phyloP scores from a whole-genome alignment of 2,113 vertebrate genomes.

The Campylomormyrus tamandua region DNA sequence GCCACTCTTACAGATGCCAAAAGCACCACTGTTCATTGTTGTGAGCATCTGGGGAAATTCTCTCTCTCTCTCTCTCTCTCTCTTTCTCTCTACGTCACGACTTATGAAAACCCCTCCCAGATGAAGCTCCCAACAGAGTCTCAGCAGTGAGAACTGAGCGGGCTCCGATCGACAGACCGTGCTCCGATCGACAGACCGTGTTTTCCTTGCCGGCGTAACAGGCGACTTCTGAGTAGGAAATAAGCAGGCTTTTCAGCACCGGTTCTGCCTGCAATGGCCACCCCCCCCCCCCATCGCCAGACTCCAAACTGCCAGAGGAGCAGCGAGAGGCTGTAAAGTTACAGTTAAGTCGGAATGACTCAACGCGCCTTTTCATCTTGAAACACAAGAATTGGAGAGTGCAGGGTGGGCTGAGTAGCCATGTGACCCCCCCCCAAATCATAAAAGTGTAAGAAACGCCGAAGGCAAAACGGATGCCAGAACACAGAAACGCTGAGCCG shows the following conservation, averaged over 20 bases:
- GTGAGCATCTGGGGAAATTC: too few species aligned
- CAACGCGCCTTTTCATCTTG: not conserved
- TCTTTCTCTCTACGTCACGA: not conserved
- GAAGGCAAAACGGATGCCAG: not conserved
- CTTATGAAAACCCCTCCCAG: not conserved
- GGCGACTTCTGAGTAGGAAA: not conserved
- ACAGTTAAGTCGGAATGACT: not conserved
- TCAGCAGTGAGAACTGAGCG: not conserved
- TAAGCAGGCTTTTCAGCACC: not conserved
- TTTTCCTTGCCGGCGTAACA: not conserved
- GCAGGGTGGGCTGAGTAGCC: not conserved
- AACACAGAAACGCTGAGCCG: not conserved
- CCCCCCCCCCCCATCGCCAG: not conserved
- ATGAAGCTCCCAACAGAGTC: not conserved
- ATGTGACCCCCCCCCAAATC: not conserved
- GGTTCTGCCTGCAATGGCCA: too few species aligned
- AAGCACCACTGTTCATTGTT: too few species aligned
- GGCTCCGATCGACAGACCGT: conserved; percentile 34
- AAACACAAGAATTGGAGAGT: not conserved
- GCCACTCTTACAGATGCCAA: too few species aligned
- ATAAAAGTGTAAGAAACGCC: not conserved
- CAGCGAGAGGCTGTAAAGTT: too few species aligned
- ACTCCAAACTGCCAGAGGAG: not conserved
- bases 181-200: not conserved
- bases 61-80: not conserved